Evolutionary conservation across 2,113 vertebrate genomes (phyloP).

Genomic region (Lota lota): DNA sequence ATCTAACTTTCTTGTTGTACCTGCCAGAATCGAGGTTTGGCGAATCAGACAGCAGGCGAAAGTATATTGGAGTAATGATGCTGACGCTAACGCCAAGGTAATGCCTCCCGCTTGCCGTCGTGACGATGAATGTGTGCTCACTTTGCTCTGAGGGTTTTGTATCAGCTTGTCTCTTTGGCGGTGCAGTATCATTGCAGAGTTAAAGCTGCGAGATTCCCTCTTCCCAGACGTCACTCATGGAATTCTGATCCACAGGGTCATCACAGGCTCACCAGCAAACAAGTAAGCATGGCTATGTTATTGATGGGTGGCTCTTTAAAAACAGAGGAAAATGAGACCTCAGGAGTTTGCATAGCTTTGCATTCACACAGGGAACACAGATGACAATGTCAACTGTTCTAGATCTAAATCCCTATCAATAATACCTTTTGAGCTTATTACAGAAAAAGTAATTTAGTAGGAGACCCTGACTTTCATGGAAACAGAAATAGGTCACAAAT

Average conservation of each 20-base stretch:
- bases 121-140: background rate
- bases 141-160: background rate
- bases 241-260: slow-evolving; percentile 90
- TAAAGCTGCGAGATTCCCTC: slow-evolving; percentile 83
- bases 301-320: too few species aligned
- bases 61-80: slow-evolving; percentile 97
- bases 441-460: too few species aligned
- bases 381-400: too few species aligned
- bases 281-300: slow-evolving; percentile 70
- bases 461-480: too few species aligned
- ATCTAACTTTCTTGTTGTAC: background rate
- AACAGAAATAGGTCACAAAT: too few species aligned
- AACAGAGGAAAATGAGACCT: too few species aligned
- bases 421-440: too few species aligned
- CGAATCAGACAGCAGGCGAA: slow-evolving; percentile 70
- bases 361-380: too few species aligned
- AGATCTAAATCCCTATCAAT: too few species aligned
- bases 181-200: slow-evolving; percentile 84
- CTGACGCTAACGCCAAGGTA: slow-evolving; percentile 90
- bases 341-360: too few species aligned
- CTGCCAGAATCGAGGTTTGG: slow-evolving; percentile 79
- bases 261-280: slow-evolving; percentile 85
- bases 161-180: background rate
- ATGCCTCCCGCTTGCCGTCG: background rate
- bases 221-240: slow-evolving; percentile 88